Evolutionary conservation across 2,888 invertebrate genomes (phyloP).

Genomic region (Athrips mouffetella): DNA sequence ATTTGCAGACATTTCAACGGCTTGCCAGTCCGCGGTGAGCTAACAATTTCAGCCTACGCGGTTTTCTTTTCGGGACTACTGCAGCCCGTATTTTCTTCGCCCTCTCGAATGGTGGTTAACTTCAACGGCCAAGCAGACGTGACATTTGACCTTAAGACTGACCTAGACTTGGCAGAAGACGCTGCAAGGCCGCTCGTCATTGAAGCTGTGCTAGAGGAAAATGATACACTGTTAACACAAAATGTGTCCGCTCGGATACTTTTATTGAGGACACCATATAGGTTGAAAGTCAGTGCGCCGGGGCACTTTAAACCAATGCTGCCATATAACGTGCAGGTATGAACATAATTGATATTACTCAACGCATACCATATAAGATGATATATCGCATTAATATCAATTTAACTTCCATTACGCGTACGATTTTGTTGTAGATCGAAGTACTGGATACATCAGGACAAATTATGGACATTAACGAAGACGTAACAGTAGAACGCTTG

Average conservation of each 20-base stretch:
- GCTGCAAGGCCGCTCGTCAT: slow-evolving; percentile 90
- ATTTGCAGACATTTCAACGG: slow-evolving; percentile 91
- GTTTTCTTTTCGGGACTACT: slow-evolving; percentile 87
- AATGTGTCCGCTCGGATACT: slow-evolving; percentile 83
- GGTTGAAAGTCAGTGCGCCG: slow-evolving; percentile 88
- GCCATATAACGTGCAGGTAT: slow-evolving; percentile 88
- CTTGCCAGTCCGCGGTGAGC: slow-evolving; percentile 90
- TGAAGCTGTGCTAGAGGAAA: slow-evolving; percentile 94
- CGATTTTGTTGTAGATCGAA: slow-evolving; percentile 44
- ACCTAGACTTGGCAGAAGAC: slow-evolving; percentile 84
- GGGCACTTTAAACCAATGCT: slow-evolving; percentile 94
- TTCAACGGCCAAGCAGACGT: slow-evolving; percentile 82
- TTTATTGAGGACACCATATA: slow-evolving; percentile 75
- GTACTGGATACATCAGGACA: slow-evolving; percentile 58
- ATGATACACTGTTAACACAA: slow-evolving; percentile 89
- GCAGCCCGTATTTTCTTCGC: slow-evolving; percentile 86
- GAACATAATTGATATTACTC: slow-evolving; percentile 10
- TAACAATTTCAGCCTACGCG: slow-evolving; percentile 90
- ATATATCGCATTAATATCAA: not conserved
- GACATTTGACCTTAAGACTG: slow-evolving; percentile 86
- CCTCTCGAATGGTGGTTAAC: slow-evolving; percentile 84
- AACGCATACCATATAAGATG: too few relatives aligned
- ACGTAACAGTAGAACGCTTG: slow-evolving; percentile 56
- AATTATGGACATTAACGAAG: slow-evolving; percentile 47
- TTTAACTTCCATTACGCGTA: slow-evolving; percentile 10